Percentiles rank a stretch among this genome's conserved stretches.
Conservation (phyloP, 2,797 vertebrate genomes). For the Danio tinwini region DNA sequence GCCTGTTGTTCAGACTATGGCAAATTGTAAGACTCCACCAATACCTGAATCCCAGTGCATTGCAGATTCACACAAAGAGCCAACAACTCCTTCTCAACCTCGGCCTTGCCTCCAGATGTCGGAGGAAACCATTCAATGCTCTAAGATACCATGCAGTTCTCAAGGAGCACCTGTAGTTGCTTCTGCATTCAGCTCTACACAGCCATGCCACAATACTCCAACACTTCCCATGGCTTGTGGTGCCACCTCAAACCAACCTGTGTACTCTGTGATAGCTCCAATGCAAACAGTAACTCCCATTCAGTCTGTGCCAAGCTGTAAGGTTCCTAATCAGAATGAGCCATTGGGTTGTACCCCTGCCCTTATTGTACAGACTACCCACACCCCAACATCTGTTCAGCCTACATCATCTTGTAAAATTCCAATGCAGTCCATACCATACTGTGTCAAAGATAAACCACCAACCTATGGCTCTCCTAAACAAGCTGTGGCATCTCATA, state of each 20-base stretch:
- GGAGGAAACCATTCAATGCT: constrained; percentile 21
- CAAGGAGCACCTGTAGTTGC: constrained; percentile 18
- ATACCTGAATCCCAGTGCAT: background rate
- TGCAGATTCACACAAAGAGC: constrained; percentile 1
- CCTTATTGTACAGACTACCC: constrained; percentile 13
- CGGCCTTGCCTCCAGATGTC: background rate
- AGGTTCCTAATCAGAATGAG: constrained; percentile 15
- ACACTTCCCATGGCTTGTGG: constrained; percentile 8
- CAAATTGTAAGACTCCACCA: constrained; percentile 28
- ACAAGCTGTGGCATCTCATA: constrained; percentile 55
- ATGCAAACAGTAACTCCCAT: constrained; percentile 22
- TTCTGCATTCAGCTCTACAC: background rate
- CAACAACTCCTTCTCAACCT: background rate
- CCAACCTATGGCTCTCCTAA: constrained; percentile 46
- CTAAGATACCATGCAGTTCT: constrained; percentile 20
- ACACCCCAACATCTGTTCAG: constrained; percentile 15
- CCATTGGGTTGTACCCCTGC: background rate
- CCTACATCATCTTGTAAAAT: constrained; percentile 35
- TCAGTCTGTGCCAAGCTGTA: constrained; percentile 23
- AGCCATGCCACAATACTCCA: constrained; percentile 2
- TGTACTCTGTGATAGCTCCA: constrained; percentile 34
- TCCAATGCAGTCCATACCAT: constrained; percentile 40
- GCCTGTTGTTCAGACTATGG: constrained; percentile 1
- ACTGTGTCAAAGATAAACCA: constrained; percentile 32
- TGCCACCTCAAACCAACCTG: constrained; percentile 34